These are phyloP conservation scores for Semaprochilodus insignis DNA, from an alignment of 2,797 vertebrate species.

Conservation along the genomic window DNA sequence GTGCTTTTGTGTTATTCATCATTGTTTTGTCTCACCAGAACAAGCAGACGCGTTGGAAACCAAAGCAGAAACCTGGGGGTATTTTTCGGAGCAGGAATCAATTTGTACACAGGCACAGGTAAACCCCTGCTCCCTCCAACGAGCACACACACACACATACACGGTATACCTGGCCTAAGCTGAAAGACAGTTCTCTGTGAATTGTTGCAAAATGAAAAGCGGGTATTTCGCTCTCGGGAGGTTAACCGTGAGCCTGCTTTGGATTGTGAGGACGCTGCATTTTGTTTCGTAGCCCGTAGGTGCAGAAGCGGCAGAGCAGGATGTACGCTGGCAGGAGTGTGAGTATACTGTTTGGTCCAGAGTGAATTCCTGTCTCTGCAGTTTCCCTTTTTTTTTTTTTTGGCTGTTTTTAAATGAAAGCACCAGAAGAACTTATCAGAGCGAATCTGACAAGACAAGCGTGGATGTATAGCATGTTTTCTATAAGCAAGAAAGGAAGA, in stretches of 20 bases:
- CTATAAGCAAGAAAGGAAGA: no score
- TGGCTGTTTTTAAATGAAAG: background rate
- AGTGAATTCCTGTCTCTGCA: background rate
- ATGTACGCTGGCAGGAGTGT: background rate
- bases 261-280: background rate
- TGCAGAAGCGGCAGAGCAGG: background rate
- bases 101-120: conserved; percentile 36
- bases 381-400: background rate
- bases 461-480: background rate
- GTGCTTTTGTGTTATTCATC: conserved; percentile 32
- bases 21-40: conserved; percentile 42
- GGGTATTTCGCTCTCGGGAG: background rate
- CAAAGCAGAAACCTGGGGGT: conserved; percentile 55
- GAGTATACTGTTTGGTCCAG: background rate
- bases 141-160: conserved; percentile 16
- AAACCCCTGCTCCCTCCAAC: background rate
- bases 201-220: conserved; percentile 18
- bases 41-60: conserved; percentile 47
- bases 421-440: background rate
- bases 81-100: conserved; percentile 47
- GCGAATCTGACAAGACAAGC: background rate
- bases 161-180: background rate
- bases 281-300: background rate
- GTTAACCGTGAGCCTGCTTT: background rate
- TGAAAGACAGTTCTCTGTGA: conserved; percentile 20